A percentile compares a stretch with the other conserved stretches of the same genome.
phyloP scores from a whole-genome alignment of 1,140 invertebrate species.

The Drosophila truncata region DNA sequence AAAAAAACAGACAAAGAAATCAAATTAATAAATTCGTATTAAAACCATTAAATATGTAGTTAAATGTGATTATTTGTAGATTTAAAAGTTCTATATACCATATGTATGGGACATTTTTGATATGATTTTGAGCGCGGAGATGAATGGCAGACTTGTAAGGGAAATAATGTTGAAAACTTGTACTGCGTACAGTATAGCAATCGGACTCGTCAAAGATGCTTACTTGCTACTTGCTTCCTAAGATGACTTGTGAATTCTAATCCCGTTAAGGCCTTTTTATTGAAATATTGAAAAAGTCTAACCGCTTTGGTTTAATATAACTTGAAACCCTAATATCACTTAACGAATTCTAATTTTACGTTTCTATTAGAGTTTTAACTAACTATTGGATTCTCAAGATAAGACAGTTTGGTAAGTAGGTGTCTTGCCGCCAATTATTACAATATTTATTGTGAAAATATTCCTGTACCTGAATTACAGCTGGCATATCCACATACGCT shows the following conservation, averaged over 20 bases:
- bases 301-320: background rate
- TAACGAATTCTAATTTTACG: background rate
- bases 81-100: background rate
- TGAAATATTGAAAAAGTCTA: no score
- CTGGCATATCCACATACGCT: slow-evolving; percentile 88
- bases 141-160: background rate
- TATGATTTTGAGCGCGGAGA: background rate
- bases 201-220: background rate
- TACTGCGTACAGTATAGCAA: background rate
- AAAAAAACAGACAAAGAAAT: background rate
- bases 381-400: background rate
- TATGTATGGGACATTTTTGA: no score
- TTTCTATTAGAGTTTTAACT: no score
- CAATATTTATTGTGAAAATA: slow-evolving; percentile 18
- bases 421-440: slow-evolving; percentile 6
- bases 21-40: background rate
- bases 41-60: no score
- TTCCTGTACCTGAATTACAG: slow-evolving; percentile 88
- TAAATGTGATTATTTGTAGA: background rate
- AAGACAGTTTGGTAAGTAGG: background rate
- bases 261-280: background rate
- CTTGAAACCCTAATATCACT: background rate
- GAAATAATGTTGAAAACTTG: background rate
- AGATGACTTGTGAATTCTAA: background rate
- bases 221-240: background rate